Evolutionary conservation across 2,888 invertebrate species (phyloP), one percentile per base, ranked within the genome.

Genomic region (Patella pellucida): DNA sequence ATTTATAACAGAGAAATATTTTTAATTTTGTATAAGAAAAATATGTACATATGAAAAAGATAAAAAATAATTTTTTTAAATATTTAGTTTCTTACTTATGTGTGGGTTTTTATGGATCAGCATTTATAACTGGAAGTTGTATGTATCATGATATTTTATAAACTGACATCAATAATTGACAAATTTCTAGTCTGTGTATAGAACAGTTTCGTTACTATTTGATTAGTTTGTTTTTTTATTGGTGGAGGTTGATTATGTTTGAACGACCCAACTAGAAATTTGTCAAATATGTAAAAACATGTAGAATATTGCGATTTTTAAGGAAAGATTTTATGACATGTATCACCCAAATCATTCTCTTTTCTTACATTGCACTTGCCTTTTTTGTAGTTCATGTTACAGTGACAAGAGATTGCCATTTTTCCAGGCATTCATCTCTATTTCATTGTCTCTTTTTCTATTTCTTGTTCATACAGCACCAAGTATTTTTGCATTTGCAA

Each of bases 401-500:
- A 62, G 62, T 62, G 62, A 62, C 62, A 12, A 23, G 62, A 23
- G 62, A 62, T 62, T 41, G 62, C 23, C 62, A 62, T 62, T 62
- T 62, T 62, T 62, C 62, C 19, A 19, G 62, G 23, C 19, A 14
- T 62, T 23, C 41, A 41, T 41, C 62, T 62, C 62, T 62, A 62
- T 62, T 62, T 62, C 62, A 62, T 62, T 62, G 62, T 62, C 62
- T 23, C 62, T 62, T 62, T 62, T 62, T 62, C 19, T 23, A 23
- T 19, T 62, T 62, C 62, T 62, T 62, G 62, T 62, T 62, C 19
- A 62, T 62, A 62, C 62, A 62, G 62, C 62, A 62, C 62, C 62
- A 56, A 72, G 68, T 52, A 51, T 72, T 75, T 71, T 75, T 67
- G 68, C 62, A 71, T 75, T 75, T 75, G 75, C 75, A 75, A 68